These are phyloP conservation scores for Diaphora mendica DNA, from an alignment of 2,888 invertebrate species.

Conservation along the genomic window DNA sequence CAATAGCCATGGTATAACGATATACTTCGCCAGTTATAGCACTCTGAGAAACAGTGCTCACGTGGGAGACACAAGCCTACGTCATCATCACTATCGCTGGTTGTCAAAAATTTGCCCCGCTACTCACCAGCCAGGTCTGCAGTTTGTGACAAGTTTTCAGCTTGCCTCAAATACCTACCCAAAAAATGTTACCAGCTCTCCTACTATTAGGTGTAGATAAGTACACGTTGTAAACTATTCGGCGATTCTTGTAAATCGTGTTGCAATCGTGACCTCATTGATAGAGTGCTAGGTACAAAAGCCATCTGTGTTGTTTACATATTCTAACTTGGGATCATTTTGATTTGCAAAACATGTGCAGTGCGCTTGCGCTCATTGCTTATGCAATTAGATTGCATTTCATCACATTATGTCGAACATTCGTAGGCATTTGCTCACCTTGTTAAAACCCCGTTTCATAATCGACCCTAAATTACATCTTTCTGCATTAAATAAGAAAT, in stretches of 20 bases:
- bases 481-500: not conserved
- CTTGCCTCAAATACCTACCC: no score
- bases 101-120: no score
- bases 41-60: no score
- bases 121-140: no score
- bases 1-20: no score
- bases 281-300: not conserved
- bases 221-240: not conserved
- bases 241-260: not conserved
- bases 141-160: no score
- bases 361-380: not conserved
- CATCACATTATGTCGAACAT: constrained; percentile 16
- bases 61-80: no score
- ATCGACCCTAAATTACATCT: not conserved
- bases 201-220: no score
- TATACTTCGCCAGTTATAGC: no score
- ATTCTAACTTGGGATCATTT: constrained; percentile 9
- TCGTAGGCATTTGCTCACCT: constrained; percentile 2
- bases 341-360: constrained; percentile 12
- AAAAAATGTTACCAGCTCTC: no score
- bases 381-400: constrained; percentile 16
- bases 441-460: constrained; percentile 30
- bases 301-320: constrained; percentile 2
- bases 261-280: constrained; percentile 13
- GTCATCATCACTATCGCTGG: no score